Evolutionary conservation across 2,113 vertebrate genomes (phyloP), one percentile per base, ranked within the genome.

Genomic region (Noturus placidus): DNA sequence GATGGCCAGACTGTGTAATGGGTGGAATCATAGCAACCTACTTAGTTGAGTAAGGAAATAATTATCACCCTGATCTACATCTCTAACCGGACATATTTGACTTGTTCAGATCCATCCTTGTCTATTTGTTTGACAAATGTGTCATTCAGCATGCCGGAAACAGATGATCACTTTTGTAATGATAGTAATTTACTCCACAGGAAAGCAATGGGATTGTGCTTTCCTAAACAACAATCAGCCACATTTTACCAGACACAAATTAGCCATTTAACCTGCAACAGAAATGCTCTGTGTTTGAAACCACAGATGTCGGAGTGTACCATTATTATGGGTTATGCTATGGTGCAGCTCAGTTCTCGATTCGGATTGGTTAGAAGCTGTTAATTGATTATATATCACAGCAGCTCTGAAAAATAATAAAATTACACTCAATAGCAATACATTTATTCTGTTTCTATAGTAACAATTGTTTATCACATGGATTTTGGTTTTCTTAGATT

Each of bases 141-240:
- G 86, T 69, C 80, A 63, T 90, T 88, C 80, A 33, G 63, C 57
- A 52, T 87, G 38, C 74, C 17, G 82, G 87, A 88, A 90, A 84
- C 81, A 83, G 89, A 87, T 89, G 87, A 84, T 87, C 20, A 30
- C 83, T 86, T 74, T 90, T 83, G 88, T 91, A 90, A 90, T 89
- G 89, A 87, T 50, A 87, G 61, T 88, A 77, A 88, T 89, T 90
- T 86, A 81, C 80, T 85, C 52, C 0, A n/a, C 30, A 35, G 90
- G 89, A 67, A 76, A 72, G 86, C 72, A 88, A 59, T 54, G 54
- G 42, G 72, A 57, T 74, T 56, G 57, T 30, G 38, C 63, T 89
- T 89, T 74, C 38, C 70, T 87, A 42, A 82, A 85, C 86, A 33
- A 72, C 33, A 81, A 52, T 50, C 78, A 46, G 50, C 19, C 87